Evolutionary conservation across 2,888 invertebrate genomes (phyloP).

Genomic region (Papilio protenor): DNA sequence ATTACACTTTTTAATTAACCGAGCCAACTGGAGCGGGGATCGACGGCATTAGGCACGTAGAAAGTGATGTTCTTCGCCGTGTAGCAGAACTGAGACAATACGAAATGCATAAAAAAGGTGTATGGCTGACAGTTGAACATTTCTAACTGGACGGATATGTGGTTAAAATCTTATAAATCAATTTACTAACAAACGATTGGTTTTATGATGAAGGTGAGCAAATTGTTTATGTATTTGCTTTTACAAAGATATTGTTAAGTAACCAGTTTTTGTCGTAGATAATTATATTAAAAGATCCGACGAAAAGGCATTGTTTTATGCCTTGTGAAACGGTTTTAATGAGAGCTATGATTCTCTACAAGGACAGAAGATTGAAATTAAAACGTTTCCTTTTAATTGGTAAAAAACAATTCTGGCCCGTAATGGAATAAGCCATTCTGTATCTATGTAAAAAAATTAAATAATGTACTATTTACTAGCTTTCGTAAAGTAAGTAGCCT

Average conservation of each 20-base stretch:
- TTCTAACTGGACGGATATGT: slow-evolving; percentile 4
- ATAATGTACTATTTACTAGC: too few species aligned
- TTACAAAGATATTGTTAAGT: slow-evolving; percentile 24
- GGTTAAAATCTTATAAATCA: too few species aligned
- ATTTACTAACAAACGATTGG: slow-evolving; percentile 17
- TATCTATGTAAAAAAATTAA: neutral
- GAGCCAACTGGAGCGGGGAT: slow-evolving; percentile 80
- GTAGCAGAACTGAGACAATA: slow-evolving; percentile 11
- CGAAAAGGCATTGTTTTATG: slow-evolving; percentile 27
- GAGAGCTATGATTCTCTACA: slow-evolving; percentile 18
- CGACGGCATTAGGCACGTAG: slow-evolving; percentile 72
- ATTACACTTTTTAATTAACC: slow-evolving; percentile 83
- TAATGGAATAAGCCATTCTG: neutral
- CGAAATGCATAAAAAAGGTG: neutral
- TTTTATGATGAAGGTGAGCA: neutral
- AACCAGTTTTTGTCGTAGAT: slow-evolving; percentile 8
- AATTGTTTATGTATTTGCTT: slow-evolving; percentile 4
- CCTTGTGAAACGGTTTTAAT: slow-evolving; percentile 32
- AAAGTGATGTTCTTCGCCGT: slow-evolving; percentile 71
- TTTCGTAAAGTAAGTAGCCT: too few species aligned
- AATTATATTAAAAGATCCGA: slow-evolving; percentile 16
- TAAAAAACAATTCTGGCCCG: slow-evolving; percentile 20
- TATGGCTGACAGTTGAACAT: neutral
- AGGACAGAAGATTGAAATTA: slow-evolving; percentile 27
- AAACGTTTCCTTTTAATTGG: slow-evolving; percentile 25